These are phyloP conservation scores for Osedax frankpressi DNA, from an alignment of 2,888 invertebrate species.

Conservation along the genomic window DNA sequence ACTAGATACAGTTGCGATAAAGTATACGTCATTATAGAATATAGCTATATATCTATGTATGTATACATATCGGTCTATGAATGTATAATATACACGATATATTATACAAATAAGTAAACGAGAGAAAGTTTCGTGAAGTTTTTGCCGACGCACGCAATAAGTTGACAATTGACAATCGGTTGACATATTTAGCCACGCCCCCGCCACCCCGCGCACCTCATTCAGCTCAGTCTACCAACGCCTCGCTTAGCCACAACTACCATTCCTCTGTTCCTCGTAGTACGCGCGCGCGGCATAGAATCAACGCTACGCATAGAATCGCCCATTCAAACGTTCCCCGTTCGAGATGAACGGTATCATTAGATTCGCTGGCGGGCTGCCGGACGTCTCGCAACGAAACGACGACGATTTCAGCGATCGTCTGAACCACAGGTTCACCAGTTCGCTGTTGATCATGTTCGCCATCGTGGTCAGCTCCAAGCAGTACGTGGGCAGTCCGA, in stretches of 20 bases:
- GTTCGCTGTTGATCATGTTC: slow-evolving; percentile 26
- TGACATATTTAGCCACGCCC: too few species aligned
- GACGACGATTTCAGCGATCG: slow-evolving; percentile 29
- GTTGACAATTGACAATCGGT: neutral
- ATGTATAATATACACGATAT: too few species aligned
- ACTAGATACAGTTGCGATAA: too few species aligned
- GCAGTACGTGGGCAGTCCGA: slow-evolving; percentile 30
- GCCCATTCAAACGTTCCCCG: neutral
- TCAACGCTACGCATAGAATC: too few species aligned
- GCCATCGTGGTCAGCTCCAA: slow-evolving; percentile 28
- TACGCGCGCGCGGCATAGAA: too few species aligned
- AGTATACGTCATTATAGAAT: neutral
- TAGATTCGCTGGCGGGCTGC: slow-evolving; percentile 23
- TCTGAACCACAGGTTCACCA: slow-evolving; percentile 27
- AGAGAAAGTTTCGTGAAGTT: too few species aligned
- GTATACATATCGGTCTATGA: too few species aligned
- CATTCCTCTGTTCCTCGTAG: too few species aligned
- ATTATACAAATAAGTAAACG: neutral
- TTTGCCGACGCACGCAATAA: neutral
- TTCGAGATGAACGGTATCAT: neutral
- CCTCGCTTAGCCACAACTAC: too few species aligned
- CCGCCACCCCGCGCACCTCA: neutral
- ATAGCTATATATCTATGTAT: neutral
- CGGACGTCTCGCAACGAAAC: slow-evolving; percentile 25
- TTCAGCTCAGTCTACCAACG: neutral